These are phyloP conservation scores for Drosophila anomalata DNA, from an alignment of 2,888 invertebrate species.

Conservation along the genomic window DNA sequence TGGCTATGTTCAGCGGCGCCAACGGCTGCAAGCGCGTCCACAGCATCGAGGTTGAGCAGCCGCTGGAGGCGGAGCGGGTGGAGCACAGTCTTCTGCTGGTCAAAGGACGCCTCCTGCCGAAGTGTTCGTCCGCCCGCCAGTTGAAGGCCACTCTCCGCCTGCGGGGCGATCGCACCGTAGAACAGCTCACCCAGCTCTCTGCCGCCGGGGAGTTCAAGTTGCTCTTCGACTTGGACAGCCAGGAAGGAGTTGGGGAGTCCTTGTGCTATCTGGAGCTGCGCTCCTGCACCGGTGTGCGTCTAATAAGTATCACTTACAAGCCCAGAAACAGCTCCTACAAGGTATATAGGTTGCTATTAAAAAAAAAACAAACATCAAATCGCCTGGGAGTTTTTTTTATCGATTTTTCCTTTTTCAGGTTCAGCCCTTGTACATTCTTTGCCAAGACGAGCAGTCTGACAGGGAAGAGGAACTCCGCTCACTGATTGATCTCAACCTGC, in stretches of 20 bases:
- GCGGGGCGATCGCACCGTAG: slow-evolving; percentile 21
- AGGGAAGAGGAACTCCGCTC: slow-evolving; percentile 84
- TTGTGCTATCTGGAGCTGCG: slow-evolving; percentile 46
- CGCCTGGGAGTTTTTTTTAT: not conserved
- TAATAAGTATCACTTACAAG: slow-evolving; percentile 57
- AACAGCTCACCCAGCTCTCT: slow-evolving; percentile 56
- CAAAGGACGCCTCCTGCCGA: slow-evolving; percentile 75
- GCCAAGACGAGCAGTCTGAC: slow-evolving; percentile 86
- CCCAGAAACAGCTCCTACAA: slow-evolving; percentile 53
- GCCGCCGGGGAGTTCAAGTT: slow-evolving; percentile 79
- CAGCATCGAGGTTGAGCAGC: slow-evolving; percentile 70
- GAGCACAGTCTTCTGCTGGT: slow-evolving; percentile 79
- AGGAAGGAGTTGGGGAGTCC: not conserved
- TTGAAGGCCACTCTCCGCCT: slow-evolving; percentile 54
- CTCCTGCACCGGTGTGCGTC: slow-evolving; percentile 61
- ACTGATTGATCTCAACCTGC: slow-evolving; percentile 90
- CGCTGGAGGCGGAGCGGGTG: slow-evolving; percentile 73
- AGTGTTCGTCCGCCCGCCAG: slow-evolving; percentile 61
- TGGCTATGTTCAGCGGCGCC: slow-evolving; percentile 65
- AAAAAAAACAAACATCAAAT: not conserved
- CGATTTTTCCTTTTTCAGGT: slow-evolving; percentile 44
- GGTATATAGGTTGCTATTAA: slow-evolving; percentile 4
- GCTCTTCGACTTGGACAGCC: slow-evolving; percentile 67
- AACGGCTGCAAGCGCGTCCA: slow-evolving; percentile 62
- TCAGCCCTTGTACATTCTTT: slow-evolving; percentile 92